These are phyloP conservation scores for Tromatobia lineatoria DNA, from an alignment of 2,888 invertebrate genomes.

Conservation along the genomic window DNA sequence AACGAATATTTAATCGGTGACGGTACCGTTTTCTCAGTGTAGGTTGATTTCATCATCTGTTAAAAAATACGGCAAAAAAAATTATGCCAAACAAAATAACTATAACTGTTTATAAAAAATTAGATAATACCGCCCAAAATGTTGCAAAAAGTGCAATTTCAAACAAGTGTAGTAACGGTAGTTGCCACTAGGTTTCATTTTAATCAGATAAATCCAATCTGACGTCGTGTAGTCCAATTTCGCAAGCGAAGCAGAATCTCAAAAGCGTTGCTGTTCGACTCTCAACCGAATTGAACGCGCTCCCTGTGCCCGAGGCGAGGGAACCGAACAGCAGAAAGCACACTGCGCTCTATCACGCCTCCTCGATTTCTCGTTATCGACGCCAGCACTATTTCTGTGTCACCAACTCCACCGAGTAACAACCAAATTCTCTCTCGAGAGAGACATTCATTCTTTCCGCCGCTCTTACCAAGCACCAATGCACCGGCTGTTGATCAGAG, in stretches of 20 bases:
- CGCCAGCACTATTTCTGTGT: constrained; percentile 29
- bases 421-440: not conserved
- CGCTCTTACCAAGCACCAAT: constrained; percentile 1
- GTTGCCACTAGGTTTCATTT: not conserved
- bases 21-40: too few species aligned
- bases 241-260: constrained; percentile 55
- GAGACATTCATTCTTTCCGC: not conserved
- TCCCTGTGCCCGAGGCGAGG: not conserved
- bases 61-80: too few species aligned
- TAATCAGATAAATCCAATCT: constrained; percentile 43
- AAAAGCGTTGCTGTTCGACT: constrained; percentile 15
- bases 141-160: not conserved
- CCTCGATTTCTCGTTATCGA: constrained; percentile 37
- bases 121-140: not conserved
- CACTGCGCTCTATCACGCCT: not conserved
- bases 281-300: constrained; percentile 32
- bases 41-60: too few species aligned
- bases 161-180: not conserved
- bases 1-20: too few species aligned
- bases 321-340: not conserved
- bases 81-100: too few species aligned
- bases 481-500: constrained; percentile 38
- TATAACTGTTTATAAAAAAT: not conserved
- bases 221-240: constrained; percentile 37
- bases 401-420: not conserved